phyloP scores from a whole-genome alignment of 2,888 invertebrate genomes.

The Entomobrya multifasciata region DNA sequence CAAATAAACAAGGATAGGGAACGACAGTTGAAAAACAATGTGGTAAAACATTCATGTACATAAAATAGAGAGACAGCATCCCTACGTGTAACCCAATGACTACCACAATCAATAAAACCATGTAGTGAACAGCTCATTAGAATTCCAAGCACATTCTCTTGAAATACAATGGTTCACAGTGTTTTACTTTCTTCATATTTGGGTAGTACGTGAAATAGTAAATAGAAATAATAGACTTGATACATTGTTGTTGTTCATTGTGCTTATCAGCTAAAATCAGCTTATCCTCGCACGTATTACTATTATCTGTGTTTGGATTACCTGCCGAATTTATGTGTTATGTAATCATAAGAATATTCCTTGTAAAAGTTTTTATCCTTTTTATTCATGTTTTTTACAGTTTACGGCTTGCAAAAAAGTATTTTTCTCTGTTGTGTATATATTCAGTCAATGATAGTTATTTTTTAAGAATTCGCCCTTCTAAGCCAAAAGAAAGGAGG shows the following conservation, averaged over 20 bases:
- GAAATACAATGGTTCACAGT: conserved; percentile 18
- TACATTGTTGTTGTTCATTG: not conserved
- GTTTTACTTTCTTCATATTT: not conserved
- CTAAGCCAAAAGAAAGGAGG: conserved; percentile 61
- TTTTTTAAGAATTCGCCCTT: conserved; percentile 55
- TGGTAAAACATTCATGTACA: conserved; percentile 8
- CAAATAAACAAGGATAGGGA: conserved; percentile 62
- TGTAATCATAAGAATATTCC: not conserved
- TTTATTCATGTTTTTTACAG: conserved; percentile 33
- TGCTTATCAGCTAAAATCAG: not conserved
- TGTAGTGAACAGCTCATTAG: conserved; percentile 49
- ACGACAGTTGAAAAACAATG: conserved; percentile 44
- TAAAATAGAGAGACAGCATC: not conserved
- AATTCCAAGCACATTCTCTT: conserved; percentile 54
- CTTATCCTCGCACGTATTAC: not conserved
- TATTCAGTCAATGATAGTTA: conserved; percentile 48
- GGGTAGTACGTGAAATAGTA: not conserved
- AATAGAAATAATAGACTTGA: not conserved
- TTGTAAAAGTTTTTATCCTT: conserved; percentile 28
- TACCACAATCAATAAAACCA: conserved; percentile 48
- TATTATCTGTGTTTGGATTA: conserved; percentile 21
- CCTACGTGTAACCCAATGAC: not conserved
- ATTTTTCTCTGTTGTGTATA: not conserved
- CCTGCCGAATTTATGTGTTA: conserved; percentile 12
- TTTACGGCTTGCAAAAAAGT: conserved; percentile 55